These are phyloP conservation scores for Drosophila sp. DNA, from an alignment of 1,140 invertebrate species.

Conservation along the genomic window DNA sequence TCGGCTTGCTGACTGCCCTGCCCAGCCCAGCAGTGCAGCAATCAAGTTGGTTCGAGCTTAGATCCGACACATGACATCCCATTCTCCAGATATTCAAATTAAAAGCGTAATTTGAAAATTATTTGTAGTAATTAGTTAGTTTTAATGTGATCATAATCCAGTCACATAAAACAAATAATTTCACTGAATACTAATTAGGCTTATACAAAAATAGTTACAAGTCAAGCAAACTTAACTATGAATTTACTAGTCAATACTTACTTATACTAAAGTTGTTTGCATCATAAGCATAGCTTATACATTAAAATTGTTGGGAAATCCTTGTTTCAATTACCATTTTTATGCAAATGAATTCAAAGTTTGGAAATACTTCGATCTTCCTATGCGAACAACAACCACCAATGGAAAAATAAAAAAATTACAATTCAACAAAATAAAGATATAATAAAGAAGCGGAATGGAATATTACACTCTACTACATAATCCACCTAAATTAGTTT, in stretches of 20 bases:
- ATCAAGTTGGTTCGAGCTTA: constrained; percentile 58
- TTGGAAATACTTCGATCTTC: no score
- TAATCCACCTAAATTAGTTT: no score
- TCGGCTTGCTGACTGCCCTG: constrained; percentile 66
- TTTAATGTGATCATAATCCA: constrained; percentile 51
- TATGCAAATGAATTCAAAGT: no score
- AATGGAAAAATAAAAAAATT: no score
- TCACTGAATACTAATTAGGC: constrained; percentile 9
- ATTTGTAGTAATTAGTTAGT: constrained; percentile 15
- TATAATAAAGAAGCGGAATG: no score
- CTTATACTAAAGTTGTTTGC: constrained; percentile 1
- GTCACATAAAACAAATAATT: constrained; percentile 19
- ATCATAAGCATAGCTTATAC: constrained; percentile 61
- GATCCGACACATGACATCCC: constrained; percentile 6
- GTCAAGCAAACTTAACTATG: constrained; percentile 1
- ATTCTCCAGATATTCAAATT: no score
- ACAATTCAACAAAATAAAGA: no score
- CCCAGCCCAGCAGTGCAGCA: constrained; percentile 70
- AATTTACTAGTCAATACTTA: not conserved
- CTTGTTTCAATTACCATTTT: no score
- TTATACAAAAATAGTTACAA: constrained; percentile 8
- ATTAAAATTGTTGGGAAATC: constrained; percentile 23
- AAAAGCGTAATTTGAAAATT: not conserved
- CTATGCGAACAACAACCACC: no score
- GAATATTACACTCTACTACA: no score